phyloP scores from a whole-genome alignment of 2,113 vertebrate species.

The Fregetta grallaria region DNA sequence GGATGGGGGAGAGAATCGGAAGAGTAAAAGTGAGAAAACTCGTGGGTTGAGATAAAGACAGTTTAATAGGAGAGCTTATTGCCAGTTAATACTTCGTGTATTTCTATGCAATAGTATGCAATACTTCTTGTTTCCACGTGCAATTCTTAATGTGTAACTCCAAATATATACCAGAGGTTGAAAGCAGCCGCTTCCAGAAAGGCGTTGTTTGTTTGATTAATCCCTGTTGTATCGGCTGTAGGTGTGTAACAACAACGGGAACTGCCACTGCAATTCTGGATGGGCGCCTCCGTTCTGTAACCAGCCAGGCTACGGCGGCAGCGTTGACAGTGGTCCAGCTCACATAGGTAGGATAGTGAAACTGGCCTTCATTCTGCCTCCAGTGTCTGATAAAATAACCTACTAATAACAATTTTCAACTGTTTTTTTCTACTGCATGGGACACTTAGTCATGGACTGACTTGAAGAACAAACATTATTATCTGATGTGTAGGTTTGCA shows the following conservation, averaged over 20 bases:
- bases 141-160: neutral
- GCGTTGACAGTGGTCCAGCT: constrained; percentile 83
- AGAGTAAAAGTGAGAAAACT: too few species aligned
- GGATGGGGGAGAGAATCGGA: too few species aligned
- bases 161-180: neutral
- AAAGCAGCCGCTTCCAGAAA: neutral
- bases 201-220: neutral
- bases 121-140: neutral
- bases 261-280: constrained; percentile 81
- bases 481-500: neutral
- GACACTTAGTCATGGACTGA: neutral
- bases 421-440: neutral
- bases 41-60: too few species aligned
- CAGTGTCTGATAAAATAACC: neutral
- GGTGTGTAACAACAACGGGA: constrained; percentile 76
- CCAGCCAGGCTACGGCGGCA: constrained; percentile 79
- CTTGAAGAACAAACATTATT: neutral
- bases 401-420: neutral
- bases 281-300: constrained; percentile 83
- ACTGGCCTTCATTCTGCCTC: neutral
- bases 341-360: constrained; percentile 70
- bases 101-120: too few species aligned
- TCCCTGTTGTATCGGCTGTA: neutral
- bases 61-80: neutral
- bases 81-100: too few species aligned